phyloP scores from a whole-genome alignment of 2,113 vertebrate species.

The Cairina moschata region DNA sequence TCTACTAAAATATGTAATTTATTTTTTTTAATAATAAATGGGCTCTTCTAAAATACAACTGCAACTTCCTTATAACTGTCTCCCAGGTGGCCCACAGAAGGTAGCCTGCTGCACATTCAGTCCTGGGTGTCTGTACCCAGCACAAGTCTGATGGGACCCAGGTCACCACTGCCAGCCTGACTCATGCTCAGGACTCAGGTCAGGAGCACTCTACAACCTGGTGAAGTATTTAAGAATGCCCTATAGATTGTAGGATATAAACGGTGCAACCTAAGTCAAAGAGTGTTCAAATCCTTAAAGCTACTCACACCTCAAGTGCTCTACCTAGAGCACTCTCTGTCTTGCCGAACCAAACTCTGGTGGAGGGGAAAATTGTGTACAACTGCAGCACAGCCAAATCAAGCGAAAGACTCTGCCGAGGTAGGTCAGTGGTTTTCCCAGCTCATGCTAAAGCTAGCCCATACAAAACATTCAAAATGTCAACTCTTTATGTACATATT shows the following conservation, averaged over 20 bases:
- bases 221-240: not conserved
- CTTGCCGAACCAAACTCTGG: not conserved
- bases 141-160: not conserved
- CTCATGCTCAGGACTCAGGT: not conserved
- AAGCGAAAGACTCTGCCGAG: not conserved
- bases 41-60: not conserved
- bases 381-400: not conserved
- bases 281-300: not conserved
- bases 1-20: not conserved
- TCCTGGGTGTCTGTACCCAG: not conserved
- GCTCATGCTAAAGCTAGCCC: not conserved
- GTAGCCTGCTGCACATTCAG: not conserved
- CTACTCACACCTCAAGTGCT: not conserved
- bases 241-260: not conserved
- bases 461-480: not conserved
- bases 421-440: not conserved
- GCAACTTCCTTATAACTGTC: not conserved
- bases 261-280: not conserved
- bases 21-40: not conserved
- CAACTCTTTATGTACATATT: not conserved
- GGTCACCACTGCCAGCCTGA: accelerated
- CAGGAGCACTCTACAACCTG: not conserved
- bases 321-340: not conserved
- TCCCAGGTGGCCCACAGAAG: not conserved
- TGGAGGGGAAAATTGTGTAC: not conserved